A percentile compares a stretch with the other conserved stretches of the same genome.
Evolutionary conservation across 2,113 vertebrate genomes (phyloP).

Genomic region (Rafetus swinhoei): DNA sequence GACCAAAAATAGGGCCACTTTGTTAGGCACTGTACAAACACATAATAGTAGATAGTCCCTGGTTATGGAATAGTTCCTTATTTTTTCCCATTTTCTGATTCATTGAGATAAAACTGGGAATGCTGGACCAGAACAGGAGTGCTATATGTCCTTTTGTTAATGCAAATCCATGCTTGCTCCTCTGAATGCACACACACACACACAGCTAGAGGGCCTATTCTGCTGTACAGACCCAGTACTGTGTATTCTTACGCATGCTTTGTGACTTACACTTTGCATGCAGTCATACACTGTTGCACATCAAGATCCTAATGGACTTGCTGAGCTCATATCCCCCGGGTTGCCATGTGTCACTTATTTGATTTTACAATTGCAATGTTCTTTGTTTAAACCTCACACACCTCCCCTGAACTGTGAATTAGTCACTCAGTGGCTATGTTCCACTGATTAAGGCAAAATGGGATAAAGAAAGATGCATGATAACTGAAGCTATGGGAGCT

Average conservation of each 20-base stretch:
- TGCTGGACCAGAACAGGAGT: not conserved
- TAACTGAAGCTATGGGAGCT: not conserved
- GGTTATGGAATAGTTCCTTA: not conserved
- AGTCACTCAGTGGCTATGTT: not conserved
- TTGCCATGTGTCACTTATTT: not conserved
- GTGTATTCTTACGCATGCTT: not conserved
- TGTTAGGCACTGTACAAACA: not conserved
- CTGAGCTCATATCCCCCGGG: not conserved
- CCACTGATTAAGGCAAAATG: not conserved
- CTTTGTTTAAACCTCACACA: not conserved
- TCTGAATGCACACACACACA: not conserved
- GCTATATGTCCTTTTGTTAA: rapidly evolving
- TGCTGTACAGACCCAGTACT: not conserved
- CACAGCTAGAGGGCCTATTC: not conserved
- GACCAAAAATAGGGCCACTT: not conserved
- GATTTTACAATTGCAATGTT: not conserved
- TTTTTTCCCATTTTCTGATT: not conserved
- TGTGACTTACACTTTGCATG: not conserved
- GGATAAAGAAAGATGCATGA: not conserved
- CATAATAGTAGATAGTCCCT: not conserved
- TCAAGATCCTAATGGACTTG: not conserved
- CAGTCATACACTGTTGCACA: not conserved
- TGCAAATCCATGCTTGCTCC: not conserved
- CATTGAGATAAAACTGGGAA: not conserved
- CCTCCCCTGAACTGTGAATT: not conserved